These are phyloP conservation scores for Chloroceryle amazona DNA, from an alignment of 2,797 vertebrate genomes.

Conservation along the genomic window DNA sequence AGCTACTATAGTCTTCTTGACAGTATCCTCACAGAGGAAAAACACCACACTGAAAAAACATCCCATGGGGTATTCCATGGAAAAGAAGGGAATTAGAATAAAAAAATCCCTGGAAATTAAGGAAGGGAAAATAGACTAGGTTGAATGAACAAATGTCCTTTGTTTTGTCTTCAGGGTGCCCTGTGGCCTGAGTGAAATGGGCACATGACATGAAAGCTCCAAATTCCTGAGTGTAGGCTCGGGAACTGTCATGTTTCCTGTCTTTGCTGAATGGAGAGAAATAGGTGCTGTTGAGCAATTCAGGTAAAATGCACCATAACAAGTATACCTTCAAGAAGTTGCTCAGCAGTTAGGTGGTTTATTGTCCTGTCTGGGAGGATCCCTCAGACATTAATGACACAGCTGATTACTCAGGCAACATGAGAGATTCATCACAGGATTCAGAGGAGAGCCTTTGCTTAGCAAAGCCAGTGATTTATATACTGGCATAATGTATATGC, in stretches of 20 bases:
- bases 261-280: neutral
- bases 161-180: constrained; percentile 49
- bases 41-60: neutral
- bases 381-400: neutral
- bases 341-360: neutral
- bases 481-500: neutral
- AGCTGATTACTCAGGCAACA: neutral
- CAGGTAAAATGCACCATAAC: neutral
- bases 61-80: neutral
- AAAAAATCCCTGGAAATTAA: constrained; percentile 26
- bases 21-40: neutral
- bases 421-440: neutral
- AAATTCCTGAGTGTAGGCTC: neutral
- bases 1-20: neutral
- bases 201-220: constrained; percentile 7
- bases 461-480: neutral
- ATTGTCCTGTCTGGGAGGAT: neutral
- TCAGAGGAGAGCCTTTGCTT: neutral
- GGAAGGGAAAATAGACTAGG: constrained; percentile 39
- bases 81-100: neutral
- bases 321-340: neutral
- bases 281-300: neutral
- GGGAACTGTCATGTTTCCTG: neutral
- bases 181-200: constrained; percentile 5
- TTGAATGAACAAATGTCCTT: constrained; percentile 54